phyloP scores from a whole-genome alignment of 2,797 vertebrate genomes.

The Enteromius unitaeniatus region DNA sequence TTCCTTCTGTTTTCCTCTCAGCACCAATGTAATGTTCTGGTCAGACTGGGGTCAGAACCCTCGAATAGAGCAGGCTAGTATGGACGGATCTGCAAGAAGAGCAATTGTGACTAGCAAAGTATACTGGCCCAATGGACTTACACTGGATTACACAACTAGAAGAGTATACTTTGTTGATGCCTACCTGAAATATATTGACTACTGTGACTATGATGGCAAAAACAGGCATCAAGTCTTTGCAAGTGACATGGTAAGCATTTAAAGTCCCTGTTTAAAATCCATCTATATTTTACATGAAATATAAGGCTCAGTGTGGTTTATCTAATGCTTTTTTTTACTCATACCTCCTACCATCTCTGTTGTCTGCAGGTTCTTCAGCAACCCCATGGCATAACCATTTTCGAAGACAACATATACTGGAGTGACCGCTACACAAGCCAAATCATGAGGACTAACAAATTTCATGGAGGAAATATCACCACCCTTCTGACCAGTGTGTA shows the following conservation, averaged over 20 bases:
- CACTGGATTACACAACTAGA: conserved; percentile 83
- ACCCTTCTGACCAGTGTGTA: conserved; percentile 81
- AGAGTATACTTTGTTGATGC: conserved; percentile 91
- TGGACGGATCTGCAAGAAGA: conserved; percentile 73
- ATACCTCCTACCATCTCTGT: background rate
- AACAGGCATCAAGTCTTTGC: conserved; percentile 90
- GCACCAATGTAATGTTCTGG: conserved; percentile 80
- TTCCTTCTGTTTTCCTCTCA: conserved; percentile 49
- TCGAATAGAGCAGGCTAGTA: conserved; percentile 73
- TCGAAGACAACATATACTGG: conserved; percentile 93
- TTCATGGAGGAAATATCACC: conserved; percentile 89
- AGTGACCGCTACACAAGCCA: conserved; percentile 83
- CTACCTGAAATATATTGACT: conserved; percentile 93
- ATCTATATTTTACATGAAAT: background rate
- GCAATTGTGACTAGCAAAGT: conserved; percentile 76
- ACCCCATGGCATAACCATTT: conserved; percentile 88
- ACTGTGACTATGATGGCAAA: conserved; percentile 90
- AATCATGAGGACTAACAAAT: conserved; percentile 91
- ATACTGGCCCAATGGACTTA: conserved; percentile 79
- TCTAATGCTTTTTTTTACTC: background rate
- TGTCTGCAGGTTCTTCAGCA: conserved; percentile 83
- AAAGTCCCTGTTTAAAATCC: background rate
- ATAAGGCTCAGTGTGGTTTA: background rate
- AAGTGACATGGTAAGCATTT: conserved; percentile 85
- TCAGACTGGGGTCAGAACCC: conserved; percentile 82